Conservation (phyloP, 2,888 invertebrate species). For the Pantelozetes paolii region DNA sequence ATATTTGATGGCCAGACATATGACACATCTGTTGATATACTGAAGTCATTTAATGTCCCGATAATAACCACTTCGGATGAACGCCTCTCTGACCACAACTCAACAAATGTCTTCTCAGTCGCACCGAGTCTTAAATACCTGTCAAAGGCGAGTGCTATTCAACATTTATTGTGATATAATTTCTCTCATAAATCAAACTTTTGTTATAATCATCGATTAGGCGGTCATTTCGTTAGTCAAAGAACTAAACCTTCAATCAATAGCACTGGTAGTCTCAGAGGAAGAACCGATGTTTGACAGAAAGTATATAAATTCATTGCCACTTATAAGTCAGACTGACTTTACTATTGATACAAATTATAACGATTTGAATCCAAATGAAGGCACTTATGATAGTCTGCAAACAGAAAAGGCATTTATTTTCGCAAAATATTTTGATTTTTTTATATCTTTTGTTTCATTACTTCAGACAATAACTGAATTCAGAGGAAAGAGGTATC, state of each 20-base stretch:
- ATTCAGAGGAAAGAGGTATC: neutral
- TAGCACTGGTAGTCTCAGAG: conserved; percentile 37
- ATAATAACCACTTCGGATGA: conserved; percentile 37
- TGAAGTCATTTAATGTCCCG: conserved; percentile 39
- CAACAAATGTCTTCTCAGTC: conserved; percentile 31
- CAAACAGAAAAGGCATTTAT: neutral
- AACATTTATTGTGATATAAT: neutral
- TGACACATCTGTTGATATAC: conserved; percentile 24
- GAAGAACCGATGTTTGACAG: conserved; percentile 26
- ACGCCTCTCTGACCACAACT: neutral
- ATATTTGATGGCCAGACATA: conserved; percentile 32
- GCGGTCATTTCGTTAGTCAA: conserved; percentile 35
- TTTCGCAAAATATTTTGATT: neutral
- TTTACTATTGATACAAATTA: neutral
- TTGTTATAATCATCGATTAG: neutral
- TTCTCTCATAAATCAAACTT: neutral
- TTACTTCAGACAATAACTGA: neutral
- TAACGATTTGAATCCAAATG: neutral
- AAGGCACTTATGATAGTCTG: neutral
- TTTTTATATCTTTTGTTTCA: neutral
- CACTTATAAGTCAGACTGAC: neutral
- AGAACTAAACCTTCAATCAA: conserved; percentile 15
- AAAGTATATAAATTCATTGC: neutral
- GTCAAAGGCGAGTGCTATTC: conserved; percentile 32
- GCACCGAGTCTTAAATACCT: conserved; percentile 38